phyloP scores from a whole-genome alignment of 2,888 invertebrate genomes.

The Gandaritis pyraliata region DNA sequence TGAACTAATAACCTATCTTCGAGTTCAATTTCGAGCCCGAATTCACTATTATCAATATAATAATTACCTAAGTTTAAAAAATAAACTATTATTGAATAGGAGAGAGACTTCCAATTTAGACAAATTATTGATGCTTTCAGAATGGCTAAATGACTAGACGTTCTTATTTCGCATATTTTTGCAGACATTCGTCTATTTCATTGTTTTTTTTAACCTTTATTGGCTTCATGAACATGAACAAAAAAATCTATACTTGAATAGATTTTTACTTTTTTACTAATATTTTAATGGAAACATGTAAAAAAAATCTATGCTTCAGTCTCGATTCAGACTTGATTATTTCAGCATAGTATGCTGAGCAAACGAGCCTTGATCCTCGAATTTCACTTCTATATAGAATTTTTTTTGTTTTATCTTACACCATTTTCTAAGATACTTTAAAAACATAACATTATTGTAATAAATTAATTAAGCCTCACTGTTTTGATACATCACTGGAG shows the following conservation, averaged over 20 bases:
- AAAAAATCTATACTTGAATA: too few species aligned
- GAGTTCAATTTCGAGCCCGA: conserved; percentile 2
- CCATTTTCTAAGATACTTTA: neutral
- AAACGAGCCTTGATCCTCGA: neutral
- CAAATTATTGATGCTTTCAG: neutral
- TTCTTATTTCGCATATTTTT: too few species aligned
- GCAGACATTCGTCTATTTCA: too few species aligned
- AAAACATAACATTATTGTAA: neutral
- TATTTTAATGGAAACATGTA: too few species aligned
- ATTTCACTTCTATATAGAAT: neutral
- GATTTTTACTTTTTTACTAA: too few species aligned
- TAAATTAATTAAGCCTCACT: conserved; percentile 5
- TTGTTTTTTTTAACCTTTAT: too few species aligned
- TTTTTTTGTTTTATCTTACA: conserved; percentile 1
- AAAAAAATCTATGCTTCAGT: too few species aligned
- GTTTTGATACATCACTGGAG: neutral
- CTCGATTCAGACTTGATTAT: too few species aligned
- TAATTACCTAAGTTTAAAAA: neutral
- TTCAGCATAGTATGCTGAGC: too few species aligned
- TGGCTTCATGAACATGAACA: too few species aligned
- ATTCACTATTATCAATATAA: neutral
- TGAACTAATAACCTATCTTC: conserved; percentile 13
- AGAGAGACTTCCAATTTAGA: neutral
- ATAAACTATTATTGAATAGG: conserved; percentile 5
- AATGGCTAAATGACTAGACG: neutral